Evolutionary conservation across 2,113 vertebrate species (phyloP).

Genomic region (Apistogramma diplotaenia): DNA sequence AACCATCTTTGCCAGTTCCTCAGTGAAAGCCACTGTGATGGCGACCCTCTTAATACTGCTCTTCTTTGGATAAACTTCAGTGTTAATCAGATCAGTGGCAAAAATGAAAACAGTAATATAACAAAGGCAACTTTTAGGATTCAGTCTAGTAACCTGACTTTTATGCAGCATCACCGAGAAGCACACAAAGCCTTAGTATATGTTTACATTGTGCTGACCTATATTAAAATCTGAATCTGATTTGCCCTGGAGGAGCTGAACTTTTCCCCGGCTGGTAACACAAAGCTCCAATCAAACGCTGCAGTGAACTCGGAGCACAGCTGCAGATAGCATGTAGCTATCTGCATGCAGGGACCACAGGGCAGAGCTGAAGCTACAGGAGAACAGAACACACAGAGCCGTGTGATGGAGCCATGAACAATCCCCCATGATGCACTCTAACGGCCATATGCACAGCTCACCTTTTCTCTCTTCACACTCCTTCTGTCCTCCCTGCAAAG

Average conservation of each 20-base stretch:
- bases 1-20: background rate
- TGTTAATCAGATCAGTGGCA: background rate
- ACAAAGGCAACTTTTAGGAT: background rate
- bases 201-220: background rate
- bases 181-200: background rate
- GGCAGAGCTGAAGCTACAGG: background rate
- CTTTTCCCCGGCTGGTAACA: background rate
- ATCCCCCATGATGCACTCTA: background rate
- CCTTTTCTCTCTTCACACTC: background rate
- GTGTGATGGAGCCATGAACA: background rate
- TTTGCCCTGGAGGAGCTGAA: background rate
- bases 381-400: background rate
- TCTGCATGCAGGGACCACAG: background rate
- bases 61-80: background rate
- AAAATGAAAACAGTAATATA: background rate
- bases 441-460: background rate
- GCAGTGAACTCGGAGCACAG: background rate
- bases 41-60: too few relatives aligned
- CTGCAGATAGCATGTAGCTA: background rate
- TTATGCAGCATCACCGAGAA: background rate
- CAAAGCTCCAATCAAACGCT: background rate
- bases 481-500: background rate
- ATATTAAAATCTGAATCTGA: background rate
- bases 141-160: background rate
- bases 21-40: background rate